Base-by-base conservation (phyloP, 2,888 invertebrate species). In the Drosophila longiperda region DNA sequence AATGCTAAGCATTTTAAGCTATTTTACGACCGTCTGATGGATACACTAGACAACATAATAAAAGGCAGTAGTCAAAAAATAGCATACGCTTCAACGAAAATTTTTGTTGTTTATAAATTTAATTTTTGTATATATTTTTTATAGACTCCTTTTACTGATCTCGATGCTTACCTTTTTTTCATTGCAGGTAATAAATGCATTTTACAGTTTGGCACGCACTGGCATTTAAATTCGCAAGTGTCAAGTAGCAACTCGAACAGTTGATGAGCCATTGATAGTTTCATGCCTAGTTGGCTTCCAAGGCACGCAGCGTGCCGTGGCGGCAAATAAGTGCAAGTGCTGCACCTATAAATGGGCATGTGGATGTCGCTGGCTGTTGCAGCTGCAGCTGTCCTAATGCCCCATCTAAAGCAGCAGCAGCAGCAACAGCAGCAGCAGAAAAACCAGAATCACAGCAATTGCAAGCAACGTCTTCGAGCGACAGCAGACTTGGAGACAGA, bases 241-340 rank as follows among this genome's bases (percentile, higher is more conserved):
- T 52, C 58, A 42, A 48, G 45, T 45, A 29, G 29, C 29, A 29
- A 54, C 26, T n/a, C 26, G 17, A 38, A 67, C 66, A 80, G 70
- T 70, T 72, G 62, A 9, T 11, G 38, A 69, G 67, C 33, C 48
- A 74, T 48, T 77, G 72, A 52, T 67, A n/a, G 58, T n/a, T 59
- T 11, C 20, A 45, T 33, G 63, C 34, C 49, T 65, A 40, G 73
- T 82, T 82, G 61, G 60, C 42, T 82, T 82, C 68, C 80, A 15
- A 68, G 76, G 73, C 89, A 88, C 83, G 84, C 87, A 73, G 73
- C 66, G 40, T 40, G 74, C 49, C 53, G 54, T 63, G 63, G 50
- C 65, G 49, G 75, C 81, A 75, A 87, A 75, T 83, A 89, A 89
- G 85, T 90, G 84, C 87, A 90, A 90, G 86, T 86, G 84, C 62